Evolutionary conservation across 1,140 invertebrate genomes (phyloP).

Genomic region (Ctenoplectra terminalis): DNA sequence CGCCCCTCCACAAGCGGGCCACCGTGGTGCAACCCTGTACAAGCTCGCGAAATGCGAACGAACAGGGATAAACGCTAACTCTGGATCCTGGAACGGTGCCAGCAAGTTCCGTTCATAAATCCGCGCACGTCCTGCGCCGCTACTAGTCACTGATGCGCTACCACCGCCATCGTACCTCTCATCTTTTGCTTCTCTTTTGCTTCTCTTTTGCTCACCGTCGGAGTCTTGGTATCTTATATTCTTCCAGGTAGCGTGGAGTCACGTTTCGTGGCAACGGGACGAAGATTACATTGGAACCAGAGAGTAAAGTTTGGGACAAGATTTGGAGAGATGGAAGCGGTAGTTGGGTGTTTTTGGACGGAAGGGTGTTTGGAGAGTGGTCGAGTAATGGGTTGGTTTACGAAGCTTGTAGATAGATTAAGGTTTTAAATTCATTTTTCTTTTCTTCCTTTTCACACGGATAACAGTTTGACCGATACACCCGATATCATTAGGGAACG

Average conservation of each 20-base stretch:
- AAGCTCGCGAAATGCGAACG: slow-evolving; percentile 71
- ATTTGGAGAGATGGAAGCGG: background rate
- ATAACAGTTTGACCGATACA: too few species aligned
- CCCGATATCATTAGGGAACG: too few species aligned
- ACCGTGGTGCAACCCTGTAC: slow-evolving; percentile 44
- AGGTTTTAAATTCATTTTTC: too few species aligned
- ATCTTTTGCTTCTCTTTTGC: slow-evolving; percentile 6
- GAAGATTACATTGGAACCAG: slow-evolving; percentile 16
- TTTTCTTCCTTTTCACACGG: too few species aligned
- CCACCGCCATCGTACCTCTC: slow-evolving; percentile 67
- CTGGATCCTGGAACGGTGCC: slow-evolving; percentile 76
- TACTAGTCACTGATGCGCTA: slow-evolving; percentile 70
- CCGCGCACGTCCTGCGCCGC: slow-evolving; percentile 74
- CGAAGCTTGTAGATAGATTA: too few species aligned
- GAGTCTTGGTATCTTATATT: background rate
- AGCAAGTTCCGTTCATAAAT: slow-evolving; percentile 78
- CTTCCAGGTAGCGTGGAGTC: background rate
- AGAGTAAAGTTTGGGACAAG: background rate
- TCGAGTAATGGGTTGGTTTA: background rate
- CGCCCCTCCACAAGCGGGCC: slow-evolving; percentile 29
- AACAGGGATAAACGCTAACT: slow-evolving; percentile 77
- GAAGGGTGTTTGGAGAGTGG: background rate
- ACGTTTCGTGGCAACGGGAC: background rate
- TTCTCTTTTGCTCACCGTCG: background rate
- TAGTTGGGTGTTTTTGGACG: rapidly evolving